Evolutionary conservation across 1,140 invertebrate species (phyloP), one percentile per base, ranked within the genome.

Genomic region (Idris sp.): DNA sequence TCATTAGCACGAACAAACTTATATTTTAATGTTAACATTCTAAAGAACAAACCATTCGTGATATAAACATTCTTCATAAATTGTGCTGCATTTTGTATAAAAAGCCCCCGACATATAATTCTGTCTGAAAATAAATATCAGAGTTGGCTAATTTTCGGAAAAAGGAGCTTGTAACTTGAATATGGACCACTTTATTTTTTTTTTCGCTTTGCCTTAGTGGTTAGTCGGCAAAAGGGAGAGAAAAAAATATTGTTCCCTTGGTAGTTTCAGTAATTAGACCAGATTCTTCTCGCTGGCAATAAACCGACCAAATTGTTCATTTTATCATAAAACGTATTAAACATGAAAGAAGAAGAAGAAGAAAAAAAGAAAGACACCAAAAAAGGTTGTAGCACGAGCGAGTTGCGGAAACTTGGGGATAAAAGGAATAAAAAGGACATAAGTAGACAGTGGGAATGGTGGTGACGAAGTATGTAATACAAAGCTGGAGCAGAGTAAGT

Each of bases 361-460:
- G 49, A 43, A n/a, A n/a, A n/a, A n/a, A n/a, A n/a, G n/a, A n/a
- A n/a, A n/a, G n/a, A n/a, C n/a, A 53, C 4, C 18, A 19, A 67
- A 48, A 49, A 56, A 31, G 33, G 7, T 9, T n/a, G 11, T 4
- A 19, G 58, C 44, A 40, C 31, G 33, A 19, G 36, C 49, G 41
- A 58, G 65, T 33, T 43, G 30, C 26, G 51, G 41, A 71, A 56
- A 44, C 31, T 41, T 18, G 36, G 4, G 53, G 16, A 5, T 49
- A 49, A 72, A 51, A 72, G 54, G 51, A 61, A 43, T 33, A 69
- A 49, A 58, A 51, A 65, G 41, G 62, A 51, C 48, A 46, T 33
- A 62, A 76, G 74, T 48, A 73, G 58, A 65, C 48, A 69, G 14
- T 7, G 41, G 59, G 28, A 73, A 77, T 67, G 19, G 75, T 54